Evolutionary conservation across 2,797 vertebrate genomes (phyloP).

Genomic region (Pipistrellus kuhlii): DNA sequence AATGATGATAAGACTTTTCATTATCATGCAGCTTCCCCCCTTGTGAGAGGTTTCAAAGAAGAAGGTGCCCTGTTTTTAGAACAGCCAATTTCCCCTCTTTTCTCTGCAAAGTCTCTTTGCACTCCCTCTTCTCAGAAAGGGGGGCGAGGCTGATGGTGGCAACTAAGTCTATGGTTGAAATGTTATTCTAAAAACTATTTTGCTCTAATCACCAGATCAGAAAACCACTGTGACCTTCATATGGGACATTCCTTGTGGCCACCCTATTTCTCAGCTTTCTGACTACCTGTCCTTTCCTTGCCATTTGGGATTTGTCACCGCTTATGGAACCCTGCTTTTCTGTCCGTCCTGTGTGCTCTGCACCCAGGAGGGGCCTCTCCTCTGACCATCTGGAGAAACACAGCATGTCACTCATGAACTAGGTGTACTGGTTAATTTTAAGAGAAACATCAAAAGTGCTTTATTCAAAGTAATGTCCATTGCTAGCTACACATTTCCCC

Average conservation of each 20-base stretch:
- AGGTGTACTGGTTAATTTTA: no score
- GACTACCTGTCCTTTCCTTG: background rate
- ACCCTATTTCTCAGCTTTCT: background rate
- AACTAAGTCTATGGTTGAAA: conserved; percentile 7
- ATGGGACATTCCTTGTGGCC: background rate
- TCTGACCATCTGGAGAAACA: background rate
- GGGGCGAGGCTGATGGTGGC: background rate
- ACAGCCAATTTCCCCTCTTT: background rate
- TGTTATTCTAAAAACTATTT: background rate
- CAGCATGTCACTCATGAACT: background rate
- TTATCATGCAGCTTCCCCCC: conserved; percentile 47
- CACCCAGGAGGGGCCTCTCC: background rate
- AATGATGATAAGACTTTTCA: conserved; percentile 61
- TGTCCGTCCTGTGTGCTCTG: background rate
- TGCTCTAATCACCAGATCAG: conserved; percentile 46
- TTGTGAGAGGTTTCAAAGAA: conserved; percentile 55
- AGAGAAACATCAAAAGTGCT: no score
- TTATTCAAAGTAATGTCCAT: no score
- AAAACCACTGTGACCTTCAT: background rate
- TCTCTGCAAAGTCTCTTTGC: background rate
- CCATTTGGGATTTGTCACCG: background rate
- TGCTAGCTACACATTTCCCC: no score
- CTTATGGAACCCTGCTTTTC: background rate
- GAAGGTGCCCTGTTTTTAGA: conserved; percentile 40
- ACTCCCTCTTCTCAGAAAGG: background rate